phyloP scores from a whole-genome alignment of 2,888 invertebrate species.

The Drosophila seclusa region DNA sequence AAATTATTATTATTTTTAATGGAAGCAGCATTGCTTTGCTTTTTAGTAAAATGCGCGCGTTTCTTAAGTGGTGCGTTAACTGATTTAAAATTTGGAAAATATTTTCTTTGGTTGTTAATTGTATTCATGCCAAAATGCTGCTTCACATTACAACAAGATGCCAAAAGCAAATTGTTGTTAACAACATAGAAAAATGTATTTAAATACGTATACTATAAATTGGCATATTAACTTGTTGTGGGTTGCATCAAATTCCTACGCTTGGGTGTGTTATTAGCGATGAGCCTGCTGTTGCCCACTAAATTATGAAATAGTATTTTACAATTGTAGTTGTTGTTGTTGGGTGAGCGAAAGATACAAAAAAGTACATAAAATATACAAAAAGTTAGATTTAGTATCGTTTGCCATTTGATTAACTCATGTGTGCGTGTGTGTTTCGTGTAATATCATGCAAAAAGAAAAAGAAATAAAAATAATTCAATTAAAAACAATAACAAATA shows the following conservation, averaged over 20 bases:
- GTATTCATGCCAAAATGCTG: constrained; percentile 61
- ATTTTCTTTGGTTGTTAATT: constrained; percentile 10
- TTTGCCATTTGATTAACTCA: constrained; percentile 45
- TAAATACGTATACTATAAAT: constrained; percentile 53
- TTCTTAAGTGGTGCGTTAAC: constrained; percentile 25
- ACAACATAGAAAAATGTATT: constrained; percentile 22
- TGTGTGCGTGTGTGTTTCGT: constrained; percentile 35
- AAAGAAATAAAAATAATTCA: constrained; percentile 59
- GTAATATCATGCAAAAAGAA: constrained; percentile 72
- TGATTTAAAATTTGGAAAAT: constrained; percentile 41
- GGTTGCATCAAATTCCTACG: constrained; percentile 83
- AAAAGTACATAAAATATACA: constrained; percentile 62
- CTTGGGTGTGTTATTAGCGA: constrained; percentile 83
- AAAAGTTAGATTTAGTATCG: constrained; percentile 64
- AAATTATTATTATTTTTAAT: constrained; percentile 37
- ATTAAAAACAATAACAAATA: constrained; percentile 43
- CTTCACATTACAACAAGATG: constrained; percentile 60
- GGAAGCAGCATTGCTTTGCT: constrained; percentile 62
- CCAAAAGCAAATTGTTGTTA: constrained; percentile 46
- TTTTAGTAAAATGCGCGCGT: constrained; percentile 30
- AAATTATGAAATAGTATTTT: constrained; percentile 58
- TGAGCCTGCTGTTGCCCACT: constrained; percentile 81
- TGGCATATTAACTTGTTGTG: constrained; percentile 83
- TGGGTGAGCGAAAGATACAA: constrained; percentile 58
- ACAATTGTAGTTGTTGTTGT: constrained; percentile 54